A percentile compares a stretch with the other conserved stretches of the same genome.
Conservation (phyloP, 1,140 invertebrate species). For the Drosophila ananassae region DNA sequence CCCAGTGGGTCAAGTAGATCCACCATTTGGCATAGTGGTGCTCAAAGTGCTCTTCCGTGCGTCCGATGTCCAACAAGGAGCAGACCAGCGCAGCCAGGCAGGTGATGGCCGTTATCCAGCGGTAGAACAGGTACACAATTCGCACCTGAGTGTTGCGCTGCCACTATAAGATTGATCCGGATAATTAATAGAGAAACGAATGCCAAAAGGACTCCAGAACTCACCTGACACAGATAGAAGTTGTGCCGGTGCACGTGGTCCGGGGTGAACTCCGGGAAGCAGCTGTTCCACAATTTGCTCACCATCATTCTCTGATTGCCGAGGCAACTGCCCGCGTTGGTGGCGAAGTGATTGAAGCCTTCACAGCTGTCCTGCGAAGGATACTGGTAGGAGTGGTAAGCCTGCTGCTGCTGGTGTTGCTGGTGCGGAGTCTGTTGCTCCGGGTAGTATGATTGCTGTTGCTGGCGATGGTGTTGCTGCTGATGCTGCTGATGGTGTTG, state of each 20-base stretch:
- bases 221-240: constrained; percentile 82
- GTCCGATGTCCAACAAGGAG: constrained; percentile 85
- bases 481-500: constrained; percentile 53
- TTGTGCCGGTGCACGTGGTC: constrained; percentile 83
- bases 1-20: constrained; percentile 90
- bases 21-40: constrained; percentile 86
- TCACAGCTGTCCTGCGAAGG: constrained; percentile 80
- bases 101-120: constrained; percentile 85
- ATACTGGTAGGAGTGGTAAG: constrained; percentile 70
- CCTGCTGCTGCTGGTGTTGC: constrained; percentile 56
- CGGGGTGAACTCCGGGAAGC: constrained; percentile 82
- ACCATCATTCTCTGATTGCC: constrained; percentile 84
- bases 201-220: not conserved
- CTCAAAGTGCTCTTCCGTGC: constrained; percentile 80
- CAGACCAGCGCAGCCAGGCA: constrained; percentile 85
- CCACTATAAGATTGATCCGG: constrained; percentile 73
- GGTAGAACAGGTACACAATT: constrained; percentile 86
- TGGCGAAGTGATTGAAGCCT: constrained; percentile 75
- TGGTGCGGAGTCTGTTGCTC: constrained; percentile 30
- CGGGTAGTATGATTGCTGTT: constrained; percentile 36
- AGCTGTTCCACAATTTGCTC: constrained; percentile 83
- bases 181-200: not conserved
- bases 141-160: constrained; percentile 84
- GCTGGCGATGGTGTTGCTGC: constrained; percentile 36
- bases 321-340: constrained; percentile 71